These are phyloP conservation scores for Ptilonorhynchus violaceus DNA, from an alignment of 2,113 vertebrate genomes.

Conservation along the genomic window DNA sequence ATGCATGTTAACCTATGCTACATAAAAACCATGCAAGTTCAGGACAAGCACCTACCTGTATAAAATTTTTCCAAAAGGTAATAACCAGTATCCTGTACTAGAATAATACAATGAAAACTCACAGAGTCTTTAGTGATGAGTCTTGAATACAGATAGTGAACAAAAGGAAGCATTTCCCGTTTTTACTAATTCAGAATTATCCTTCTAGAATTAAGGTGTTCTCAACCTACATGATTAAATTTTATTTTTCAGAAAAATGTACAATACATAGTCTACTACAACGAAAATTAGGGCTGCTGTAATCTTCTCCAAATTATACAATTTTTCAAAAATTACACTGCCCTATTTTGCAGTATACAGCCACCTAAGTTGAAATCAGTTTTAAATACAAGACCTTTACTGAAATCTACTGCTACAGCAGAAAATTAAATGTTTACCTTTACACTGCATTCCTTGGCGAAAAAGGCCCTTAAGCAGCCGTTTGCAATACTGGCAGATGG, in stretches of 20 bases:
- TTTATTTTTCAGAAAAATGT: not conserved
- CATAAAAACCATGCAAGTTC: not conserved
- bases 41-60: not conserved
- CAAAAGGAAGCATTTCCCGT: not conserved
- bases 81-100: not conserved
- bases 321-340: not conserved
- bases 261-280: not conserved
- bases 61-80: not conserved
- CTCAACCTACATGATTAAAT: not conserved
- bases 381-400: not conserved
- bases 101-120: not conserved
- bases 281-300: not conserved
- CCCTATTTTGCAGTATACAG: not conserved
- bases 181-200: not conserved
- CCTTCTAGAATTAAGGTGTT: not conserved
- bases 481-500: slow-evolving; percentile 99
- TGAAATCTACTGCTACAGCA: not conserved
- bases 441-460: slow-evolving; percentile 98
- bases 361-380: not conserved
- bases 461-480: slow-evolving; percentile 95
- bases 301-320: not conserved
- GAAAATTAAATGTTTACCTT: slow-evolving; percentile 76
- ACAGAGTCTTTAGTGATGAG: not conserved
- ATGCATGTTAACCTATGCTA: not conserved
- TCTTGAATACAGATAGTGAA: not conserved